These are phyloP conservation scores for Drosophila simulans DNA, from an alignment of 1,140 invertebrate species.

Conservation along the genomic window DNA sequence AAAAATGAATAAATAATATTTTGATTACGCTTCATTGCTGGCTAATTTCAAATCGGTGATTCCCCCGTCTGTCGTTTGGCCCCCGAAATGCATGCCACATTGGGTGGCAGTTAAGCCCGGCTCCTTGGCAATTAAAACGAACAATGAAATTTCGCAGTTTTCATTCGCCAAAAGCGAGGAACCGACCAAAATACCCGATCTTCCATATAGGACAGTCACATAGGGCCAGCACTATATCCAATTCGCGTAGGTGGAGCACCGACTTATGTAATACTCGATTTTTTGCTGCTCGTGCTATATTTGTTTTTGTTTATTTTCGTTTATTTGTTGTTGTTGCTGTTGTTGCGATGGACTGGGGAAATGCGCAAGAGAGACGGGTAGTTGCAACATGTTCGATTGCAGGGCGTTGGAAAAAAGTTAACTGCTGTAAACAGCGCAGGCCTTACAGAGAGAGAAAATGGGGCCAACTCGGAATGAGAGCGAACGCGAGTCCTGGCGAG, in stretches of 20 bases:
- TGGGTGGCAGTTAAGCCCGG: slow-evolving; percentile 34
- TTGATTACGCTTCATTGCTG: slow-evolving; percentile 12
- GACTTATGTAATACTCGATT: slow-evolving; percentile 75
- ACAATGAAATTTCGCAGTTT: slow-evolving; percentile 43
- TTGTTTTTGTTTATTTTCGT: slow-evolving; percentile 33
- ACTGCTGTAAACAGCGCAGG: slow-evolving; percentile 69
- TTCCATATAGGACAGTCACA: slow-evolving; percentile 41
- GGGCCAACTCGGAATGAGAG: slow-evolving; percentile 3
- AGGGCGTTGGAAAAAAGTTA: slow-evolving; percentile 56
- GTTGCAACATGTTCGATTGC: slow-evolving; percentile 68
- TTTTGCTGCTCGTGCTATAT: slow-evolving; percentile 56
- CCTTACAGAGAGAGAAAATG: slow-evolving; percentile 32
- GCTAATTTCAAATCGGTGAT: slow-evolving; percentile 5
- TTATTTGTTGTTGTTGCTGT: slow-evolving; percentile 13
- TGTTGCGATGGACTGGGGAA: slow-evolving; percentile 43
- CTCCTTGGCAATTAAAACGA: slow-evolving; percentile 70
- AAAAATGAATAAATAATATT: slow-evolving; percentile 33
- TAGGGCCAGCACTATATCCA: slow-evolving; percentile 41
- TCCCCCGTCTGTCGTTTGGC: not conserved
- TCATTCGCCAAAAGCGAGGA: slow-evolving; percentile 59
- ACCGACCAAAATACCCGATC: slow-evolving; percentile 53
- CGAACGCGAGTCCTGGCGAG: slow-evolving; percentile 7
- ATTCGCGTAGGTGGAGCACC: slow-evolving; percentile 69
- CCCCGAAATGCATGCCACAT: slow-evolving; percentile 38
- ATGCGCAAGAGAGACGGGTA: slow-evolving; percentile 56